Conservation (phyloP, 2,113 vertebrate genomes). For the Dicerorhinus sumatrensis region DNA sequence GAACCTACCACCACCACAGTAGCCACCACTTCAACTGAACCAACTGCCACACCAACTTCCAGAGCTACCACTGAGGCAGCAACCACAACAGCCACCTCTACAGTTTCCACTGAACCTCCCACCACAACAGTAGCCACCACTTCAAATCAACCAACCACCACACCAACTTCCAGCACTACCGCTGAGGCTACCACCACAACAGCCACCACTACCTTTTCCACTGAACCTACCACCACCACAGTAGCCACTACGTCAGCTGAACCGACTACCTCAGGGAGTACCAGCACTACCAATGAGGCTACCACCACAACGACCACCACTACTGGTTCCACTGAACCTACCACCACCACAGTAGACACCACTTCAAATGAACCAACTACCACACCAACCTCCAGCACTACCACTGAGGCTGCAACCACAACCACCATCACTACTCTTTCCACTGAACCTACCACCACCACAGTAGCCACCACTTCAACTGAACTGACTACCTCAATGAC, state of each 20-base stretch:
- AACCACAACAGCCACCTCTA: too few species aligned
- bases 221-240: not conserved
- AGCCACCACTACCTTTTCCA: rapidly evolving
- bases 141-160: not conserved
- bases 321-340: not conserved
- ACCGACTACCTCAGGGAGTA: not conserved
- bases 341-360: rapidly evolving
- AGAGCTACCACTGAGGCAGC: not conserved
- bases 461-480: not conserved
- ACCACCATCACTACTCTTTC: not conserved
- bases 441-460: too few species aligned
- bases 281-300: too few species aligned
- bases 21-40: not conserved
- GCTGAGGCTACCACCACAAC: not conserved
- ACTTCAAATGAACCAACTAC: not conserved
- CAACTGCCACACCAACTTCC: rapidly evolving
- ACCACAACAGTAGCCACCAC: too few species aligned
- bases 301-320: not conserved
- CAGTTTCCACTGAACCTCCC: too few species aligned
- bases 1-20: not conserved
- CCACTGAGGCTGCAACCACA: not conserved
- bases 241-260: not conserved
- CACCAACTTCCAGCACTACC: not conserved
- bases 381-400: rapidly evolving
- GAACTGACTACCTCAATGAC: not conserved